Conservation (phyloP, 2,113 vertebrate genomes). For the Numida meleagris region DNA sequence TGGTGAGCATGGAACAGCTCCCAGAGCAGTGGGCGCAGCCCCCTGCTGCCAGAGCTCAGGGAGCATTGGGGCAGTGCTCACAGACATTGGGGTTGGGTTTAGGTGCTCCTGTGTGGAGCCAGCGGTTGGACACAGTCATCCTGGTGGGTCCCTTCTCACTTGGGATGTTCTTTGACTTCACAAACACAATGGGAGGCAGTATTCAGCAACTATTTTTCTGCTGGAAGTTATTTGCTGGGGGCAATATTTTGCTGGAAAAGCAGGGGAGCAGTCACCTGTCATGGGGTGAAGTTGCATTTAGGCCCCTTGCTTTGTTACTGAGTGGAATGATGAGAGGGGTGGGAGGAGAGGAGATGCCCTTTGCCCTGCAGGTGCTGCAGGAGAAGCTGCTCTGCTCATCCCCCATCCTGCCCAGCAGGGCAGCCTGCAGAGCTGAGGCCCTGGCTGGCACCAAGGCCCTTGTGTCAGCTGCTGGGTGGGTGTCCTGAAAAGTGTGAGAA, state of each 20-base stretch:
- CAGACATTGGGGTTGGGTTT: too few species aligned
- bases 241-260: neutral
- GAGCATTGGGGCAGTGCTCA: too few species aligned
- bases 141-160: too few species aligned
- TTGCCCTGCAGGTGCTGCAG: accelerated
- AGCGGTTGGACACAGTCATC: too few species aligned
- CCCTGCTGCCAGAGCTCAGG: too few species aligned
- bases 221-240: neutral
- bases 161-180: neutral
- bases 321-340: neutral
- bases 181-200: neutral
- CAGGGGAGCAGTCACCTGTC: neutral
- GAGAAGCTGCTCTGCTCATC: accelerated
- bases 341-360: neutral
- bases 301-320: neutral
- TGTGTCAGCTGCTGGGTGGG: neutral
- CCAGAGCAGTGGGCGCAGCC: too few species aligned
- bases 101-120: too few species aligned
- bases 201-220: neutral
- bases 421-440: neutral
- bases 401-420: accelerated
- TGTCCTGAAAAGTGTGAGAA: neutral
- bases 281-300: neutral
- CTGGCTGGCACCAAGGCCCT: accelerated
- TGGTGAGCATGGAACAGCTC: too few species aligned